These are phyloP conservation scores for Gorsachius magnificus DNA, from an alignment of 2,797 vertebrate species.

Conservation along the genomic window DNA sequence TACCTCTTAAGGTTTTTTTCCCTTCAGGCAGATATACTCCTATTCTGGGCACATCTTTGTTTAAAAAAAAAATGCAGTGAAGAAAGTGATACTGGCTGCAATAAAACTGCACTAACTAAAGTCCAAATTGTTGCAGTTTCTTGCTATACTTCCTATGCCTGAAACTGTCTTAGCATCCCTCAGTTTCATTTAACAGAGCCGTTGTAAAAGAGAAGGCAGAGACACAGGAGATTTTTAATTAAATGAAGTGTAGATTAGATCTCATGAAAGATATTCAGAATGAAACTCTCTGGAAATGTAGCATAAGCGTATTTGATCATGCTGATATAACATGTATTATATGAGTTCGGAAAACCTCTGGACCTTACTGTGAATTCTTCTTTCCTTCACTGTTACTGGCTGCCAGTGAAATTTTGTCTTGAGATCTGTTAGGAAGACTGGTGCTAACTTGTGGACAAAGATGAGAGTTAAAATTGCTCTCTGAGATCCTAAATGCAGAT, in stretches of 20 bases:
- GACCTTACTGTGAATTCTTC: not conserved
- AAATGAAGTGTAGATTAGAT: conserved; percentile 51
- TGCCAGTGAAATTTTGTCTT: not conserved
- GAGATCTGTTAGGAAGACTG: not conserved
- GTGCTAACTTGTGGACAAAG: not conserved
- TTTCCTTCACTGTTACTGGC: not conserved
- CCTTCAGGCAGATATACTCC: conserved; percentile 9
- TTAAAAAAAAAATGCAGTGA: not conserved
- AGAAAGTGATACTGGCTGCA: not conserved
- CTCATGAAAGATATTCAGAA: conserved; percentile 8
- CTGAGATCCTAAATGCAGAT: not conserved
- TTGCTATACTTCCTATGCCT: not conserved
- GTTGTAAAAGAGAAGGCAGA: not conserved
- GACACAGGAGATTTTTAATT: conserved; percentile 54
- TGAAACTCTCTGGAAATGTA: conserved; percentile 13
- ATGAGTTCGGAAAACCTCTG: not conserved
- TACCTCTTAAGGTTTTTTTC: not conserved
- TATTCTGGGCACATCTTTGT: not conserved
- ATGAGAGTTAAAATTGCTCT: not conserved
- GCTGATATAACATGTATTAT: not conserved
- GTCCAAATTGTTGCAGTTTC: not conserved
- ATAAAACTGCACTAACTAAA: conserved; percentile 13
- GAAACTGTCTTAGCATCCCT: not conserved
- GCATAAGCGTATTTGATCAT: conserved; percentile 28
- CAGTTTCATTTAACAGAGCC: not conserved